phyloP scores from a whole-genome alignment of 2,797 vertebrate species.

The Morelia viridis region DNA sequence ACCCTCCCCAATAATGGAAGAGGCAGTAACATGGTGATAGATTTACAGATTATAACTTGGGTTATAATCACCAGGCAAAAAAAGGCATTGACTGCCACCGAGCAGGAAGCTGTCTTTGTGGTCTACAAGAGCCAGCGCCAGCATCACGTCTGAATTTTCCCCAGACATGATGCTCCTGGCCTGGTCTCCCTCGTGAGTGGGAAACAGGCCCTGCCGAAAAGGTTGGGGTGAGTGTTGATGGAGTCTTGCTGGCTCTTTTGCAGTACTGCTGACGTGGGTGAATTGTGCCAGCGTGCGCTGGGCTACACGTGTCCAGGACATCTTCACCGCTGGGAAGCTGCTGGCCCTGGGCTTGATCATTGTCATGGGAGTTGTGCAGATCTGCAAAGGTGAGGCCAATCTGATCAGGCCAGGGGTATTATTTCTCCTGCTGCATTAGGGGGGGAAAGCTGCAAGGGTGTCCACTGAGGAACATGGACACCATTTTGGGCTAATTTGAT shows the following conservation, averaged over 20 bases:
- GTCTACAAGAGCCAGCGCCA: neutral
- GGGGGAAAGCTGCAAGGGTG: neutral
- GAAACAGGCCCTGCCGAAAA: constrained; percentile 9
- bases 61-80: neutral
- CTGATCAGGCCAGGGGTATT: no score
- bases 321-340: constrained; percentile 92
- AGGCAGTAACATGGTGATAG: neutral
- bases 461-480: neutral
- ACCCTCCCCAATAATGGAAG: neutral
- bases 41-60: neutral
- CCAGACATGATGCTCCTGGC: neutral
- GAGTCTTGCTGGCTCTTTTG: neutral
- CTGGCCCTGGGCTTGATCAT: constrained; percentile 90
- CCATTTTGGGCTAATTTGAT: neutral
- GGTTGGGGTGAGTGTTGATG: no score
- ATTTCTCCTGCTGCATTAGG: neutral
- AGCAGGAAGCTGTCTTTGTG: neutral
- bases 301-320: constrained; percentile 91
- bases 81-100: neutral
- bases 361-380: constrained; percentile 90
- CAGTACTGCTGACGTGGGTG: constrained; percentile 91
- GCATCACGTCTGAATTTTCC: neutral
- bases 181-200: neutral
- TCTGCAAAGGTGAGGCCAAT: constrained; percentile 84
- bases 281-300: constrained; percentile 91